Base-by-base conservation (phyloP, 1,140 invertebrate genomes). In the Rhagoletis pomonella region DNA sequence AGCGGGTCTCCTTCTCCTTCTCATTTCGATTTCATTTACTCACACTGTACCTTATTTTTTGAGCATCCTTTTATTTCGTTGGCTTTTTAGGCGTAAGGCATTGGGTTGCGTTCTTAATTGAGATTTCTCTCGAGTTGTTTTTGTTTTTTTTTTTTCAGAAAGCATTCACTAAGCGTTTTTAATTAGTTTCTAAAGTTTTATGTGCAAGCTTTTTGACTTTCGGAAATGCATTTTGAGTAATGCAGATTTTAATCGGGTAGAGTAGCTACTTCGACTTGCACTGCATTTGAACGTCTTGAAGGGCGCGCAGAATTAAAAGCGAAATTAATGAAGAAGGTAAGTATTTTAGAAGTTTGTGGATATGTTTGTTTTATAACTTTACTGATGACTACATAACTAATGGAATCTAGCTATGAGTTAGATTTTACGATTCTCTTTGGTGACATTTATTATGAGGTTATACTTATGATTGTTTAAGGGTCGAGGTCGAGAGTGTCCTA, bases 111-210 rank as follows among this genome's bases (percentile, higher is more conserved):
- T 14, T 47, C 7, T 81, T 55, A 81, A 55, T 81, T 81, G 73
- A 81, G 47, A 81, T 81, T 81, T 81, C 47, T 81, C 29, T 81
- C 9, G 47, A 29, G 5, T 77, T 47, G 39, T 42, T 69, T 44
- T 39, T 77, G 44, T n/a, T 50, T 50, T 81, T 55, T 73, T 47
- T 44, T 14, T 47, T 73, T 73, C 29, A 14, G 14, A 47, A 73
- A 73, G 44, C 29, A 29, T 73, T 73, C 67, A 47, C 67, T 73
- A 73, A 73, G 73, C 47, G 73, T 81, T 81, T 81, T 81, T 81
- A 55, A 81, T 81, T 55, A 55, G 47, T 81, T 81, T 55, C 44
- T n/a, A 81, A 81, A 55, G 47, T 81, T 81, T 81, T 81, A 19
- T 81, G 47, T 55, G 19, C 5, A 55, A 42, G 47, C 50, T 81